Evolutionary conservation across 2,888 invertebrate genomes (phyloP).

Genomic region (Ennomos fuscantarius): DNA sequence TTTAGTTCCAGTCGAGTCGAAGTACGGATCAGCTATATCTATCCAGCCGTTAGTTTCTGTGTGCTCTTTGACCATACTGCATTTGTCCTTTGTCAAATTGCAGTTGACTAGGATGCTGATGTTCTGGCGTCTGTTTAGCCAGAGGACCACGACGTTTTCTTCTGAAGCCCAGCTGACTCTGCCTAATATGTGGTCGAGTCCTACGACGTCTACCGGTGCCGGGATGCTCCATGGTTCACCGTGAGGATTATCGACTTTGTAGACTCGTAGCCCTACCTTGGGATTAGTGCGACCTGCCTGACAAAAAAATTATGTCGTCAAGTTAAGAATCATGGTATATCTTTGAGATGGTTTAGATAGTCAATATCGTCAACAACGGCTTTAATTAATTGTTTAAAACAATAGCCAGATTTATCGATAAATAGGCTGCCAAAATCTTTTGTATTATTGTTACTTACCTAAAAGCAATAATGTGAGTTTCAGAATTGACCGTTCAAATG

Average conservation of each 20-base stretch:
- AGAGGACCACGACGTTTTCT: constrained; percentile 88
- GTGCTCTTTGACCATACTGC: constrained; percentile 69
- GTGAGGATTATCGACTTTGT: constrained; percentile 68
- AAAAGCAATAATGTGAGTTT: too few relatives aligned
- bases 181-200: constrained; percentile 87
- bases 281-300: constrained; percentile 91
- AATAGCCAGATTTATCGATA: too few relatives aligned
- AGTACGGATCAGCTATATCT: constrained; percentile 83
- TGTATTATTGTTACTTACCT: too few relatives aligned
- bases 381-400: too few relatives aligned
- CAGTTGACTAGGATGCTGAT: constrained; percentile 86
- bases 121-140: constrained; percentile 95
- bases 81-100: constrained; percentile 68
- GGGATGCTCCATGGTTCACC: constrained; percentile 69
- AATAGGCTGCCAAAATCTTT: too few relatives aligned
- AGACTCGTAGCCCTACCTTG: constrained; percentile 87
- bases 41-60: constrained; percentile 90
- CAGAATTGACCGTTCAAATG: too few relatives aligned
- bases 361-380: not conserved
- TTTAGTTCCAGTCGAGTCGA: constrained; percentile 71
- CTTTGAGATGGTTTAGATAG: not conserved
- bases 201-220: constrained; percentile 83
- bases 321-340: not conserved
- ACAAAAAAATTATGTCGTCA: constrained; percentile 43
- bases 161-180: constrained; percentile 91